Conservation (phyloP, 2,797 vertebrate genomes). For the Halcyon badia region DNA sequence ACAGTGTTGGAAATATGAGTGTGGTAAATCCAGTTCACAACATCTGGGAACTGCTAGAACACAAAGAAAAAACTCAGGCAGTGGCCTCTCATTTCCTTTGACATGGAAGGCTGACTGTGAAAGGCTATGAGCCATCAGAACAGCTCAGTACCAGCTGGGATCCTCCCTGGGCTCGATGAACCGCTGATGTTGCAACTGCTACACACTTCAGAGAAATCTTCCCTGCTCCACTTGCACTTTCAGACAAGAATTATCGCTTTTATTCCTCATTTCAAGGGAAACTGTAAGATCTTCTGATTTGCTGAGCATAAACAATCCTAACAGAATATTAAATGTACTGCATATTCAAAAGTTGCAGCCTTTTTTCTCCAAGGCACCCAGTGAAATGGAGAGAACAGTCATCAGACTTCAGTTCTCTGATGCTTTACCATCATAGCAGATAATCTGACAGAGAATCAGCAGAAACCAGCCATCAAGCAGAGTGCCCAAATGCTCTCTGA, state of each 20-base stretch:
- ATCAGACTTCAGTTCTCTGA: background rate
- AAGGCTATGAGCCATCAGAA: background rate
- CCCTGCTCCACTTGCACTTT: background rate
- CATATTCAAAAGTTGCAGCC: background rate
- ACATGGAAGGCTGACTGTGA: background rate
- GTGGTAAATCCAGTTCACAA: slow-evolving; percentile 2
- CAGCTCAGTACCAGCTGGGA: background rate
- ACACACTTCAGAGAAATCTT: background rate
- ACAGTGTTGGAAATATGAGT: background rate
- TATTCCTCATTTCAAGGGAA: background rate
- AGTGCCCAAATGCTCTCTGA: background rate
- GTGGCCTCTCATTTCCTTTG: slow-evolving; percentile 11
- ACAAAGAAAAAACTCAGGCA: background rate
- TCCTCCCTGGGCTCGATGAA: slow-evolving; percentile 9
- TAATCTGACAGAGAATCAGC: background rate
- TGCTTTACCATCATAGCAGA: background rate
- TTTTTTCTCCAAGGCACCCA: background rate
- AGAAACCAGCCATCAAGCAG: background rate
- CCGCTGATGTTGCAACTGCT: background rate
- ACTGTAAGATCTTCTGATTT: background rate
- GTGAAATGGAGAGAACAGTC: background rate
- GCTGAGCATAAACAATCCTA: background rate
- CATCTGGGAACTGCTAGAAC: slow-evolving; percentile 19
- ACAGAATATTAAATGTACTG: background rate
- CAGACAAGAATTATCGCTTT: background rate